Percentiles rank a stretch among this genome's conserved stretches.
Conservation (phyloP, 2,888 invertebrate genomes). For the Glyphotaelius pellucidus region DNA sequence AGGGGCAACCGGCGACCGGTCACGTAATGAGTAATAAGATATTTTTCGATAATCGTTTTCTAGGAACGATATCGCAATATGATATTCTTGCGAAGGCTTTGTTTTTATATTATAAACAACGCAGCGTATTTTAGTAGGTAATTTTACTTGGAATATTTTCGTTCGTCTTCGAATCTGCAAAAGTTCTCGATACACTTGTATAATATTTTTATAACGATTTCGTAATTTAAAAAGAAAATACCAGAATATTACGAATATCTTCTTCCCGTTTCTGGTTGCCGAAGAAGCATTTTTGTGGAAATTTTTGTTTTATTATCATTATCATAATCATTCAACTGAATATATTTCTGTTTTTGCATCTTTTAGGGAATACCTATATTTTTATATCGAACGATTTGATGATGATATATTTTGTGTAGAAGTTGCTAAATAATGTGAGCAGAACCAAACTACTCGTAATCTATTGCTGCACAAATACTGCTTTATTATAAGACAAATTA, state of each 20-base stretch:
- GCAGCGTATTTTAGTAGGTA: neutral
- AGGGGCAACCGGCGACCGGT: neutral
- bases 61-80: neutral
- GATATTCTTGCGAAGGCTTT: conserved; percentile 20
- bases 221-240: neutral
- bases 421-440: neutral
- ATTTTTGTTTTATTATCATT: neutral
- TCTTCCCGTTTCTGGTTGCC: neutral
- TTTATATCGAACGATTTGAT: too few relatives aligned
- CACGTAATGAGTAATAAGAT: neutral
- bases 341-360: too few relatives aligned
- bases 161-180: neutral
- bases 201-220: neutral
- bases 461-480: neutral
- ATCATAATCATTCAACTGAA: too few relatives aligned
- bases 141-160: neutral
- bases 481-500: neutral
- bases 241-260: neutral
- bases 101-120: neutral
- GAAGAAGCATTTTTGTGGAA: neutral
- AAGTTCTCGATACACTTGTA: neutral
- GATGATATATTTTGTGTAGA: neutral
- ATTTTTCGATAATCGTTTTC: neutral
- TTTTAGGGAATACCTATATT: too few relatives aligned
- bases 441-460: neutral